Evolutionary conservation across 2,113 vertebrate species (phyloP), one percentile per base, ranked within the genome.

Genomic region (Myrmophylax atrothorax): DNA sequence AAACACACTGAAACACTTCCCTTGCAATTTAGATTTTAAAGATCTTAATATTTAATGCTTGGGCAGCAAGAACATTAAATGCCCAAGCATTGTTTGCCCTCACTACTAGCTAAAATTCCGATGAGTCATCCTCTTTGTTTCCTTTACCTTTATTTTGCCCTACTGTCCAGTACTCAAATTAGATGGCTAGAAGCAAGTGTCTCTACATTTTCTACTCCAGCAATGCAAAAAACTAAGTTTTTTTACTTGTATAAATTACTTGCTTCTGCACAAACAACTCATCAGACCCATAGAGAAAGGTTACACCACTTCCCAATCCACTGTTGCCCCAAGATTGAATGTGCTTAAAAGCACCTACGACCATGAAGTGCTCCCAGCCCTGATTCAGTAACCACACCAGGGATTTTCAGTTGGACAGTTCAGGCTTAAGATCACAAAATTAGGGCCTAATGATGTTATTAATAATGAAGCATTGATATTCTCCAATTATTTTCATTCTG

Each of bases 351-450:
- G 35, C 47, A 89, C 37, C 69, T 52, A 40, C 0, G 3, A 50
- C 33, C 60, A 49, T 3, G 29, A 85, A 89, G 53, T 6, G 35
- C n/a, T 85, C 55, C 63, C 69, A 84, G 70, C 29, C 53, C 5
- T 1, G 28, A 68, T 46, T 87, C 74, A 76, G 67, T 69, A 77
- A 96, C 75, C 68, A 56, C 3, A 12, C 24, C 33, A 86, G 29
- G 35, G 75, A 62, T 68, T 84, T 83, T 87, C 47, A 72, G n/a
- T 1, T 18, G 37, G 49, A 72, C 3, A 20, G 47, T 52, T 77
- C 72, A 52, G 77, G 47, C 67, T 94, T 80, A 80, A 82, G 35
- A 81, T 74, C 72, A 90, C 93, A 90, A 93, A 89, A 93, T 80
- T 55, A 93, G 50, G 75, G 78, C 35, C 19, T 94, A 88, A 93